Percentiles rank a stretch among this genome's conserved stretches.
Evolutionary conservation across 2,888 invertebrate species (phyloP).

Genomic region (Autographa gamma): DNA sequence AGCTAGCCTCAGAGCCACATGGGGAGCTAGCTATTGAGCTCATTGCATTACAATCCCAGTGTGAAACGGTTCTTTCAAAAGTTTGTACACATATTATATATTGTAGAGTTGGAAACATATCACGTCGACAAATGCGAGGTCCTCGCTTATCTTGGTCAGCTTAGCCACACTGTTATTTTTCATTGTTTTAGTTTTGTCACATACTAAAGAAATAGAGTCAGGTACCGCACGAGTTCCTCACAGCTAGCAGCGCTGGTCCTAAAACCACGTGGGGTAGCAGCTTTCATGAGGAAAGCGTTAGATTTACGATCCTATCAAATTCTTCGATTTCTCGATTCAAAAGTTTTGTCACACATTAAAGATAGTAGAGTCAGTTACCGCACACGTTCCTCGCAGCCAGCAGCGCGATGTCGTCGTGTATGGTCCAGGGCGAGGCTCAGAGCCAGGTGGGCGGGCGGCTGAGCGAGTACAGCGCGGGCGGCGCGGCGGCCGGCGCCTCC

Average conservation of each 20-base stretch:
- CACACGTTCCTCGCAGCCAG: slow-evolving; percentile 43
- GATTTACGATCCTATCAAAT: no score
- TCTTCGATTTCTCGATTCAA: not conserved
- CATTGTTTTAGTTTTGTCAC: not conserved
- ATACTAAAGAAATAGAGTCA: not conserved
- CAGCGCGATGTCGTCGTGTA: slow-evolving; percentile 43
- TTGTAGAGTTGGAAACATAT: no score
- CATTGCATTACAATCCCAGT: no score
- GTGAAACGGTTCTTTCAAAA: no score
- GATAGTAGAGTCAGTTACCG: not conserved
- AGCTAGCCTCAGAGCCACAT: not conserved
- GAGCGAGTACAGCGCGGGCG: slow-evolving; percentile 75
- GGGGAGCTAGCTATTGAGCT: not conserved
- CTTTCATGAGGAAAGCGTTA: slow-evolving; percentile 28
- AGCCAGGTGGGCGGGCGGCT: slow-evolving; percentile 76
- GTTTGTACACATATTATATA: no score
- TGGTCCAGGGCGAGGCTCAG: slow-evolving; percentile 56
- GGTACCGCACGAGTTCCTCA: slow-evolving; percentile 30
- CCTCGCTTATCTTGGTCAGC: no score
- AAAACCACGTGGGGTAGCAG: slow-evolving; percentile 76
- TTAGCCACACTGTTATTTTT: no score
- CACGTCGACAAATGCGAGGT: no score
- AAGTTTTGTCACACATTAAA: not conserved
- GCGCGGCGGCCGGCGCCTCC: slow-evolving; percentile 68
- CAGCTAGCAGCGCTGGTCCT: slow-evolving; percentile 49